These are phyloP conservation scores for Meta bourneti DNA, from an alignment of 2,888 invertebrate genomes.

Conservation along the genomic window DNA sequence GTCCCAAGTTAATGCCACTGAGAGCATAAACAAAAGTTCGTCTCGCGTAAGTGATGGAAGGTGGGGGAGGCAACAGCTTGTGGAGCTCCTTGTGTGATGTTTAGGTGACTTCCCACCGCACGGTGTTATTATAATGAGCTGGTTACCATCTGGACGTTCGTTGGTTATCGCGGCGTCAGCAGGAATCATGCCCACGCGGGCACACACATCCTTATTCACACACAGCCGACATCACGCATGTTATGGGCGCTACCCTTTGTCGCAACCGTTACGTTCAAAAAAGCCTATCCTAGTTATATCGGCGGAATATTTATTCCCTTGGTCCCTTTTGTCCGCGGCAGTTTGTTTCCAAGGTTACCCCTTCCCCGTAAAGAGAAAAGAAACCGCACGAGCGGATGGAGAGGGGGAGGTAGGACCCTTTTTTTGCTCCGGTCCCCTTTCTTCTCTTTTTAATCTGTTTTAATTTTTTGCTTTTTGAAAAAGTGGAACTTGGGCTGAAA, in stretches of 20 bases:
- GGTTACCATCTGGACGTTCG: conserved; percentile 73
- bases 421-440: conserved; percentile 19
- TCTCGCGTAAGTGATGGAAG: too few relatives aligned
- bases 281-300: conserved; percentile 72
- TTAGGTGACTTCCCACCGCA: background rate
- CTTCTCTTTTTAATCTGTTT: conserved; percentile 14
- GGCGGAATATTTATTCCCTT: conserved; percentile 75
- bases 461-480: conserved; percentile 3
- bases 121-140: background rate
- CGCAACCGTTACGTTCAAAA: conserved; percentile 75
- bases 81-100: too few relatives aligned
- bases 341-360: conserved; percentile 75
- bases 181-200: conserved; percentile 74
- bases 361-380: conserved; percentile 63
- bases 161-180: conserved; percentile 75
- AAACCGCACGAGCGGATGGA: conserved; percentile 50
- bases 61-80: too few relatives aligned
- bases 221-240: conserved; percentile 66
- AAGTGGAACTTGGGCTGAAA: conserved; percentile 73
- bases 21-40: too few relatives aligned
- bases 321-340: conserved; percentile 65
- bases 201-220: conserved; percentile 53
- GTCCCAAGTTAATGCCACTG: too few relatives aligned
- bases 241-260: conserved; percentile 73
- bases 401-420: conserved; percentile 51